These are phyloP conservation scores for Melanotaenia nigrans DNA, from an alignment of 2,797 vertebrate genomes.

Conservation along the genomic window DNA sequence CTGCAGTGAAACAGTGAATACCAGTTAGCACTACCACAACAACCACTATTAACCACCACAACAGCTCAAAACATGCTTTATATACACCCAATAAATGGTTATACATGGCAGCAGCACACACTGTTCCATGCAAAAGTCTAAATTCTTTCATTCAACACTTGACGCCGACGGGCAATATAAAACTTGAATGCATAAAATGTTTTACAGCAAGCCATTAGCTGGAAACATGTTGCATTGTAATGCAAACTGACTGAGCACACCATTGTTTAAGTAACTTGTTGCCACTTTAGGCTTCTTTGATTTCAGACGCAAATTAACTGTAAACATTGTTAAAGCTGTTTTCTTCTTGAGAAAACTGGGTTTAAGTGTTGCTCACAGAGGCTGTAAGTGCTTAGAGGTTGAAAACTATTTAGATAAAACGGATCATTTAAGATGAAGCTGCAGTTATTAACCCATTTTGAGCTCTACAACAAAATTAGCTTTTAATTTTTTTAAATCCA, in stretches of 20 bases:
- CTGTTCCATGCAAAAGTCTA: slow-evolving; percentile 50
- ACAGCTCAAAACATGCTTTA: slow-evolving; percentile 64
- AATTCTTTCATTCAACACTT: slow-evolving; percentile 47
- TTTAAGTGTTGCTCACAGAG: slow-evolving; percentile 15
- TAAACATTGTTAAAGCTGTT: slow-evolving; percentile 16
- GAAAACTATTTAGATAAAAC: slow-evolving; percentile 15
- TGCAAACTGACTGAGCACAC: slow-evolving; percentile 36
- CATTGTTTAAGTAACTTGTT: slow-evolving; percentile 39
- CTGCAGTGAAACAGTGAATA: slow-evolving; percentile 37
- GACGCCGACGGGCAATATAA: slow-evolving; percentile 45
- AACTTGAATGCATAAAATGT: slow-evolving; percentile 47
- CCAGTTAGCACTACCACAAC: slow-evolving; percentile 33
- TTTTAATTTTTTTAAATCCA: slow-evolving; percentile 13
- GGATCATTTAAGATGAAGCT: slow-evolving; percentile 4
- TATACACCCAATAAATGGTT: slow-evolving; percentile 50
- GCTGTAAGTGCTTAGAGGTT: not conserved
- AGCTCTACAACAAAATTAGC: slow-evolving; percentile 14
- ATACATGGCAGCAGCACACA: slow-evolving; percentile 26
- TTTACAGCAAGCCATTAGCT: slow-evolving; percentile 64
- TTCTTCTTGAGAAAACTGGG: slow-evolving; percentile 9
- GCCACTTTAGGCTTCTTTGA: slow-evolving; percentile 38
- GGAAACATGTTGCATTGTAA: slow-evolving; percentile 46
- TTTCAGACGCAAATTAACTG: slow-evolving; percentile 24
- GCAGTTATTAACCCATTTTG: slow-evolving; percentile 6
- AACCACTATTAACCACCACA: slow-evolving; percentile 51